Base-by-base conservation (phyloP, 2,113 vertebrate species). In the Odontophorus gujanensis region DNA sequence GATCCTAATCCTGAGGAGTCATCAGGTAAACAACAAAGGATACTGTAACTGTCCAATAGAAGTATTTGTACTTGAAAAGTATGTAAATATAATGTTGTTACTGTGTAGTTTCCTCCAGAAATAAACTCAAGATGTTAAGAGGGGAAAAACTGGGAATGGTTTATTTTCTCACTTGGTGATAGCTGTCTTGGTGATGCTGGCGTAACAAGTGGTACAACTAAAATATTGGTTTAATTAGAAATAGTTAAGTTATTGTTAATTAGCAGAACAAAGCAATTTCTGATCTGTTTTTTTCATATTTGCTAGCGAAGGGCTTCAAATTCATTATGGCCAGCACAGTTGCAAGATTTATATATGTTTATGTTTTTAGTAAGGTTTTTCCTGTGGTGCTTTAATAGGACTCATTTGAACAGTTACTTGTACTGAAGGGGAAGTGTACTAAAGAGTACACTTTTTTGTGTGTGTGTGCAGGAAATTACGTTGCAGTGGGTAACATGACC, bases 401-500 rank as follows among this genome's bases (percentile, higher is more conserved):
- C 20, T 65, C 40, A 5, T 81, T 72, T 84, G 47, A 63, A 30
- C 51, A 78, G 34, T 73, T 72, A 16, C 10, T 84, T 65, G 4
- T 84, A 17, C 65, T 89, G 42, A 83, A 78, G n/a, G 20, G 20
- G 30, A 57, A 32, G 53, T 19, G 53, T 32, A 32, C 28, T 57
- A 19, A 57, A 57, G 51, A 40, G 40, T 40, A 40, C 12, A 40
- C 40, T 40, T 55, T 16, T 55, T 43, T 17, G 5, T 68, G 79
- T 93, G 73, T 51, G 36, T 43, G 95, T 80, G 20, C 81, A 99
- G 99, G 98, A 47, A 99, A 99, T 97, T 99, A 98, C 5, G 98
- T 98, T 61, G 99, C 99, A 14, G 98, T 99, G 87, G 99, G 99
- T 81, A 99, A 98, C 96, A 99, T 99, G 99, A 99, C 98, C 28